phyloP scores from a whole-genome alignment of 2,888 invertebrate genomes.

The Oxyteleia sp. region DNA sequence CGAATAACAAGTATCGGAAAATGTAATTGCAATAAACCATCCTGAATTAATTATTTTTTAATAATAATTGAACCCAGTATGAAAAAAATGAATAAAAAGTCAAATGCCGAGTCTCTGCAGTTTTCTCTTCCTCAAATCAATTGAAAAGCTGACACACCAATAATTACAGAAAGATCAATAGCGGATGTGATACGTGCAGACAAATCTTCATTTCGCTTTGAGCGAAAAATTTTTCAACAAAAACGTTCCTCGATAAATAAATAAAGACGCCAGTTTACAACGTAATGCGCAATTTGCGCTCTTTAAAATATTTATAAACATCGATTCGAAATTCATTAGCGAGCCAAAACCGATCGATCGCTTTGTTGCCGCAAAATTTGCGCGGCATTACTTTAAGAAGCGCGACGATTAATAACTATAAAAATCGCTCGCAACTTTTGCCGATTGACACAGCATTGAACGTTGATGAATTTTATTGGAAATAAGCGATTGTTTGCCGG shows the following conservation, averaged over 20 bases:
- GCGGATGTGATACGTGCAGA: constrained; percentile 8
- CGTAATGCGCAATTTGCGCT: neutral
- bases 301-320: too few species aligned
- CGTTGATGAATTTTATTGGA: neutral
- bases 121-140: constrained; percentile 17
- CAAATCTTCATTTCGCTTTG: constrained; percentile 13
- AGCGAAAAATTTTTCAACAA: constrained; percentile 11
- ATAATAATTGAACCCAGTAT: constrained; percentile 17
- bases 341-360: neutral
- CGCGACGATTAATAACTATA: neutral
- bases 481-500: neutral
- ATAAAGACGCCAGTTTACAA: neutral
- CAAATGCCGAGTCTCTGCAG: constrained; percentile 14
- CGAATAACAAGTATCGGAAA: constrained; percentile 34
- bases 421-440: neutral
- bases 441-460: neutral
- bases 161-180: constrained; percentile 29
- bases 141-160: constrained; percentile 34
- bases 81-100: constrained; percentile 17
- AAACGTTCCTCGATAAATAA: neutral
- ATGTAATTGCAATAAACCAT: constrained; percentile 3
- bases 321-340: too few species aligned
- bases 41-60: constrained; percentile 30
- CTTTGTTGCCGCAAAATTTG: neutral
- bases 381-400: neutral